Percentiles rank a stretch among this genome's conserved stretches.
phyloP scores from a whole-genome alignment of 2,888 invertebrate genomes.

The Phragmatobia fuliginosa region DNA sequence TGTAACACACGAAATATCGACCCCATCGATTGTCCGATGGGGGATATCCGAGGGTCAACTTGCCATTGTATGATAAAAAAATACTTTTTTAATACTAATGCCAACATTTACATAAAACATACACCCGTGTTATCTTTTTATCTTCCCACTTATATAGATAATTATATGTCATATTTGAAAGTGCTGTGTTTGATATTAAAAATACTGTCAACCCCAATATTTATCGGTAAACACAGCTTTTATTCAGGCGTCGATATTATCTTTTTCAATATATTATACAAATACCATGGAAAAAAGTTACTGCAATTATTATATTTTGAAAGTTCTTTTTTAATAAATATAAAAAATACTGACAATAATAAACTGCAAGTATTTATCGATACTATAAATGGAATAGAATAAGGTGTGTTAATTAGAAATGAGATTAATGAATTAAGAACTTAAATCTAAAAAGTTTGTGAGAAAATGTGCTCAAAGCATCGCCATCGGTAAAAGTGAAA shows the following conservation, averaged over 20 bases:
- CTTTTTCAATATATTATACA: too few relatives aligned
- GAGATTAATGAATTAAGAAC: neutral
- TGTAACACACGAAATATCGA: too few relatives aligned
- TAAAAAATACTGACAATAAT: too few relatives aligned
- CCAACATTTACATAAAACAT: neutral
- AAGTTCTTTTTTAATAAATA: too few relatives aligned
- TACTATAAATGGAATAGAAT: neutral
- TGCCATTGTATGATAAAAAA: neutral
- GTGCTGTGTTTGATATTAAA: neutral
- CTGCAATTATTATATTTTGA: too few relatives aligned
- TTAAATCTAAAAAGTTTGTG: neutral
- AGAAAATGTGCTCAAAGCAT: constrained; percentile 7
- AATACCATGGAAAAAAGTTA: too few relatives aligned
- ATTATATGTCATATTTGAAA: neutral
- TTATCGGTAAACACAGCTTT: neutral
- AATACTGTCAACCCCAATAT: neutral
- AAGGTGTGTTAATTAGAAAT: neutral
- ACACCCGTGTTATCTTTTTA: neutral
- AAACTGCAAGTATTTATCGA: neutral
- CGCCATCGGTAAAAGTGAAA: constrained; percentile 19
- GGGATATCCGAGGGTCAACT: too few relatives aligned
- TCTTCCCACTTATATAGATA: neutral
- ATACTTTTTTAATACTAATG: neutral
- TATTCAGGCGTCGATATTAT: neutral
- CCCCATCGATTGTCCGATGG: too few relatives aligned